Evolutionary conservation across 2,888 invertebrate species (phyloP).

Genomic region (Rhaphigaster nebulosa): DNA sequence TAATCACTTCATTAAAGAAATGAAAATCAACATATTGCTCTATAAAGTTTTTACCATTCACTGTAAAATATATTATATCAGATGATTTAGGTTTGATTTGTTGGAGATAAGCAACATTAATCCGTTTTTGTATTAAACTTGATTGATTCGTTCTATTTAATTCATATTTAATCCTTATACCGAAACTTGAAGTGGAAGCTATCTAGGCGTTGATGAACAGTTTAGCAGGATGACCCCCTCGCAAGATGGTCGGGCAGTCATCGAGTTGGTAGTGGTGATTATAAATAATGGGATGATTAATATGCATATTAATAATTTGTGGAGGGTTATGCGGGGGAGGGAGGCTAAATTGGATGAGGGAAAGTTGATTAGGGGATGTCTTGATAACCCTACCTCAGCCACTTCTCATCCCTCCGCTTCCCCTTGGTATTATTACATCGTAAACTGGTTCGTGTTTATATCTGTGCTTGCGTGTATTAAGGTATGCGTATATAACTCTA

Average conservation of each 20-base stretch:
- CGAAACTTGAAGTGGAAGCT: background rate
- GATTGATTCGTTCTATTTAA: too few relatives aligned
- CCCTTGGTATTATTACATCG: background rate
- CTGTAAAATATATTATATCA: too few relatives aligned
- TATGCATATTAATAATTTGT: slow-evolving; percentile 41
- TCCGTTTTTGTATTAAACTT: too few relatives aligned
- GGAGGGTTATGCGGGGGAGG: background rate
- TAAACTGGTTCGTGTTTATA: background rate
- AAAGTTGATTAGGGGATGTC: slow-evolving; percentile 49
- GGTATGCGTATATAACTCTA: background rate
- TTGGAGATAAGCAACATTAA: too few relatives aligned
- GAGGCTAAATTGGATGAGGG: slow-evolving; percentile 35
- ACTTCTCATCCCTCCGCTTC: background rate
- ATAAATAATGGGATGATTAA: slow-evolving; percentile 46
- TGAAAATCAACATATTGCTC: too few relatives aligned
- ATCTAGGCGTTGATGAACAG: background rate
- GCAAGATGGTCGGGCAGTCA: slow-evolving; percentile 16
- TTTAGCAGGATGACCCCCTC: background rate
- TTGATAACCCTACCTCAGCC: background rate
- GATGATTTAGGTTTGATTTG: too few relatives aligned
- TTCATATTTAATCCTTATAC: background rate
- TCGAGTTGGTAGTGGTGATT: slow-evolving; percentile 34
- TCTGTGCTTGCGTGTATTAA: too few relatives aligned
- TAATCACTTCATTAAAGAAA: too few relatives aligned
- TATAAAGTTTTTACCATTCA: too few relatives aligned